phyloP scores from a whole-genome alignment of 2,113 vertebrate species.

The Coptodon bakossiorum region DNA sequence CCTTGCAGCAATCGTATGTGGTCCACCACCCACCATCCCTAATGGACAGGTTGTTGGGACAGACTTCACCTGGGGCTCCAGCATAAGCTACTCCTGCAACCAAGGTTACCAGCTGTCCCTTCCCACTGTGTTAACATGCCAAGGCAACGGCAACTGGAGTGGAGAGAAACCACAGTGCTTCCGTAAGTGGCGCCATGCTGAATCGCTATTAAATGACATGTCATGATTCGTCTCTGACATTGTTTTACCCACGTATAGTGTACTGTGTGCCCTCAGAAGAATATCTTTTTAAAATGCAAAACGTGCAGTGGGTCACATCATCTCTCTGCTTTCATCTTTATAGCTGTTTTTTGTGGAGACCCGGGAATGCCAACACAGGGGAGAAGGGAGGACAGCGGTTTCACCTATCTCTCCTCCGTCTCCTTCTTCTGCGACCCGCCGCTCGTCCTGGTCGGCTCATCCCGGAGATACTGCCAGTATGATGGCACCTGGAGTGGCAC shows the following conservation, averaged over 20 bases:
- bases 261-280: neutral
- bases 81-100: slow-evolving; percentile 87
- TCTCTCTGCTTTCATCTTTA: neutral
- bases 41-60: slow-evolving; percentile 90
- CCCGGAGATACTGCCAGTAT: slow-evolving; percentile 89
- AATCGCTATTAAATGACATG: neutral
- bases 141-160: slow-evolving; percentile 89
- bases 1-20: slow-evolving; percentile 82
- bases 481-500: slow-evolving; percentile 94
- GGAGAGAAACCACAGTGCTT: slow-evolving; percentile 96
- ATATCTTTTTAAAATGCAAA: neutral
- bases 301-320: neutral
- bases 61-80: slow-evolving; percentile 91
- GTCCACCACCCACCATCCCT: slow-evolving; percentile 79
- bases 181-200: slow-evolving; percentile 76
- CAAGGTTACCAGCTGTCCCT: slow-evolving; percentile 97
- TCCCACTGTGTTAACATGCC: slow-evolving; percentile 88
- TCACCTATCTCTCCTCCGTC: slow-evolving; percentile 91
- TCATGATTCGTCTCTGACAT: neutral
- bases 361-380: slow-evolving; percentile 86
- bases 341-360: slow-evolving; percentile 97
- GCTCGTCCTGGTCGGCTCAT: slow-evolving; percentile 87
- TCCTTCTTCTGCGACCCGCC: slow-evolving; percentile 88
- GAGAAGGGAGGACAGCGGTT: slow-evolving; percentile 87
- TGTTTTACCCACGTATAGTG: neutral